These are phyloP conservation scores for Stigmatopora nigra DNA, from an alignment of 2,113 vertebrate species.

Conservation along the genomic window DNA sequence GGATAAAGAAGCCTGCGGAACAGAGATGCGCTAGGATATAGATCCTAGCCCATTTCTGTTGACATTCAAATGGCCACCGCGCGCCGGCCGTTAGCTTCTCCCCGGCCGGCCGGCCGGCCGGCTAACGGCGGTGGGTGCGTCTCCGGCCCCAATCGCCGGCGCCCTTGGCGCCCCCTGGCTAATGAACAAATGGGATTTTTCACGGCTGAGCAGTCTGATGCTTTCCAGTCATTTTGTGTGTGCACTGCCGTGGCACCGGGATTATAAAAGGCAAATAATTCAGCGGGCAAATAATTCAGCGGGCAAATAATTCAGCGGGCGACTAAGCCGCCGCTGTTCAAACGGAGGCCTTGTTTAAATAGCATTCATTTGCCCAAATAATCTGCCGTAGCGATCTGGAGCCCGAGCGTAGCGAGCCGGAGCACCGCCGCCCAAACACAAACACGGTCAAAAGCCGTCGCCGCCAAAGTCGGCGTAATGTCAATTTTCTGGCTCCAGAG, in stretches of 20 bases:
- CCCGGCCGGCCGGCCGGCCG: conserved; percentile 44
- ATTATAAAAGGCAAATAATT: conserved; percentile 79
- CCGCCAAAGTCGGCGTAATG: conserved; percentile 57
- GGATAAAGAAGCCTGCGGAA: too few species aligned
- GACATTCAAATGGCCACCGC: not conserved
- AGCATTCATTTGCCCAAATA: conserved; percentile 76
- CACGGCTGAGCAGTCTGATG: conserved; percentile 77
- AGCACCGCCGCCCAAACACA: conserved; percentile 51
- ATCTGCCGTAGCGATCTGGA: conserved; percentile 69
- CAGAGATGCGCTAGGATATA: too few species aligned
- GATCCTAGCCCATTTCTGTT: too few species aligned
- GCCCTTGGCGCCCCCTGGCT: conserved; percentile 28
- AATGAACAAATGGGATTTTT: conserved; percentile 78
- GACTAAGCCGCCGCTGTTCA: conserved; percentile 70
- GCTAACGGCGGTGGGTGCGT: too few species aligned
- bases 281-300: conserved; percentile 65
- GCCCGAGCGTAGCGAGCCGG: conserved; percentile 46
- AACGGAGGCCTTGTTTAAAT: conserved; percentile 71
- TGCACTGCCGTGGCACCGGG: conserved; percentile 72
- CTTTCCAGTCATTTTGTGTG: conserved; percentile 78
- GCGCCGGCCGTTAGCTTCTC: conserved; percentile 15
- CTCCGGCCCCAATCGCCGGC: conserved; percentile 61
- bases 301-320: conserved; percentile 70
- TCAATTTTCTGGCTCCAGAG: conserved; percentile 60
- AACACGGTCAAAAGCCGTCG: conserved; percentile 54